Percentiles rank a stretch among this genome's conserved stretches.
These are phyloP conservation scores for Piezodorus guildinii DNA, from an alignment of 1,140 invertebrate genomes.

Conservation along the genomic window DNA sequence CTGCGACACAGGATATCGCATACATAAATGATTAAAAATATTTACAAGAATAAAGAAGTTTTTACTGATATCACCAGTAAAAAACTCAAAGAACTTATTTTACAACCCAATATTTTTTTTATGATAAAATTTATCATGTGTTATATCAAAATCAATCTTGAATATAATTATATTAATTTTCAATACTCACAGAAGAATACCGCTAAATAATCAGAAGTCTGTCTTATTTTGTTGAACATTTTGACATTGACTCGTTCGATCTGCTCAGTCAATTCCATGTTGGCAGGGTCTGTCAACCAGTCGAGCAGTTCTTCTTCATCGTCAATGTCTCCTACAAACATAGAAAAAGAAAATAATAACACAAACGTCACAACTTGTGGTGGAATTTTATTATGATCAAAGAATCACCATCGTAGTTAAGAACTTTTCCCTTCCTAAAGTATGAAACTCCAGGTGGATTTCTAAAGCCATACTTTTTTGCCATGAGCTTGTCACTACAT, in stretches of 20 bases:
- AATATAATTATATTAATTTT: no score
- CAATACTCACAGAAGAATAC: conserved; percentile 82
- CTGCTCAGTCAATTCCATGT: conserved; percentile 87
- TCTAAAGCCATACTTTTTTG: conserved; percentile 84
- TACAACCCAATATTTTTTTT: no score
- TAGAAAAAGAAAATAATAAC: background rate
- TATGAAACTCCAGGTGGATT: conserved; percentile 83
- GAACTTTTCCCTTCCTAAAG: conserved; percentile 79
- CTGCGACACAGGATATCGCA: no score
- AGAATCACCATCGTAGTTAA: conserved; percentile 72
- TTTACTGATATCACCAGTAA: no score
- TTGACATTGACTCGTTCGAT: conserved; percentile 87
- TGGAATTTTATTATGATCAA: background rate
- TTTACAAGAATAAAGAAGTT: no score
- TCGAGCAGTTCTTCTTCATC: conserved; percentile 89
- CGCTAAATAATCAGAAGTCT: conserved; percentile 82
- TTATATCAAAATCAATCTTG: background rate
- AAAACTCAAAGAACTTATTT: no score
- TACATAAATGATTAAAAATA: no score
- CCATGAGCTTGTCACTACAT: conserved; percentile 79
- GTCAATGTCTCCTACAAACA: conserved; percentile 56
- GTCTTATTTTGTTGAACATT: conserved; percentile 85
- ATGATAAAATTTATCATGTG: no score
- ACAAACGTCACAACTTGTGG: background rate
- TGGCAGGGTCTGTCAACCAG: conserved; percentile 85